phyloP scores from a whole-genome alignment of 2,888 invertebrate species.

The Dyspetes luteomarginatus region DNA sequence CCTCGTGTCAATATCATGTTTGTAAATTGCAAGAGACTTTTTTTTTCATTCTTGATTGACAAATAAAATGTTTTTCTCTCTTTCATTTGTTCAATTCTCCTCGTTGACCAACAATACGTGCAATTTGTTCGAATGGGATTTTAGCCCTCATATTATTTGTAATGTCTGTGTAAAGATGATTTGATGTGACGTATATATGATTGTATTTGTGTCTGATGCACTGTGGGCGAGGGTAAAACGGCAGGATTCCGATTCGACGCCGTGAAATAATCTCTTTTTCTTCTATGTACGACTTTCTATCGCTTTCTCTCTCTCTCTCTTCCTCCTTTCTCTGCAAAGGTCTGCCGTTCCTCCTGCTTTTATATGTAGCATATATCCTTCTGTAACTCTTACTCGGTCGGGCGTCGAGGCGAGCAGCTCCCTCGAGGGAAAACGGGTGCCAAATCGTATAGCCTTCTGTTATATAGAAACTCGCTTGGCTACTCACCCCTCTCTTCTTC shows the following conservation, averaged over 20 bases:
- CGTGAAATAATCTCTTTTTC: conserved; percentile 67
- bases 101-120: background rate
- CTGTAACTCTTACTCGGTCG: conserved; percentile 47
- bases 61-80: too few relatives aligned
- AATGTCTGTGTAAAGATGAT: too few relatives aligned
- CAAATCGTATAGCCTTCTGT: conserved; percentile 64
- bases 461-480: conserved; percentile 56
- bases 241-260: conserved; percentile 69
- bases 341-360: background rate
- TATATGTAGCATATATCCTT: conserved; percentile 3
- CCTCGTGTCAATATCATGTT: too few relatives aligned
- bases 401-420: conserved; percentile 44
- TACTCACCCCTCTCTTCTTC: background rate
- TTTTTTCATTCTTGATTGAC: too few relatives aligned
- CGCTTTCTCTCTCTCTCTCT: background rate
- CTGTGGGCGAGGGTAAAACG: conserved; percentile 72
- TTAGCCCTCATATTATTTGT: too few relatives aligned
- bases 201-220: background rate
- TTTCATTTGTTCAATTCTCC: background rate
- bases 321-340: background rate
- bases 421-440: conserved; percentile 53
- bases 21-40: too few relatives aligned
- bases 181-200: background rate
- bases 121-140: too few relatives aligned
- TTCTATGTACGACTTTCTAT: conserved; percentile 16